Percentiles rank a stretch among this genome's conserved stretches.
Evolutionary conservation across 1,140 invertebrate species (phyloP).

Genomic region (Vollenhovia emeryi): DNA sequence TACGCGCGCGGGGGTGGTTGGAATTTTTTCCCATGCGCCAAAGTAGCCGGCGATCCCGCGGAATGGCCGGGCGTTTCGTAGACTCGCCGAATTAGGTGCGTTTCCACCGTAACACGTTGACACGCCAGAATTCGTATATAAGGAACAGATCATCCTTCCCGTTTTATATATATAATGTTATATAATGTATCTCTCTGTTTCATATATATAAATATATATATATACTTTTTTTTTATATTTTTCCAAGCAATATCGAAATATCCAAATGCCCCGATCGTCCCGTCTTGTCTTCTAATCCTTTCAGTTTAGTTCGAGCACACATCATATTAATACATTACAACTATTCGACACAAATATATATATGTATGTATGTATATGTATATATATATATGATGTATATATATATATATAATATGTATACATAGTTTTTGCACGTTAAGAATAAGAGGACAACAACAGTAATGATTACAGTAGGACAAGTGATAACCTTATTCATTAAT

Average conservation of each 20-base stretch:
- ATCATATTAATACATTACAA: constrained; percentile 56
- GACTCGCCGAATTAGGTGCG: background rate
- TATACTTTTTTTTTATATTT: background rate
- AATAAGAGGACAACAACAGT: constrained; percentile 78
- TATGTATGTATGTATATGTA: constrained; percentile 59
- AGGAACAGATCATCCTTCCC: background rate
- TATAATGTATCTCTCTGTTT: background rate
- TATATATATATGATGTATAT: constrained; percentile 54
- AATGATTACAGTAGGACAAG: constrained; percentile 73
- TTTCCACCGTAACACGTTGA: constrained; percentile 1
- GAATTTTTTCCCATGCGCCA: background rate
- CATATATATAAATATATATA: background rate
- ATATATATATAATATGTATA: constrained; percentile 66
- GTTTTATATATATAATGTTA: constrained; percentile 21
- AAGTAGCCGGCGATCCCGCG: background rate
- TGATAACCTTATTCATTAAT: constrained; percentile 61
- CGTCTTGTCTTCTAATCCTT: background rate
- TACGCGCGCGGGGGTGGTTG: background rate
- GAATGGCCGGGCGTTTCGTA: background rate
- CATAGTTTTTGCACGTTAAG: constrained; percentile 67
- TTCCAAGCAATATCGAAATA: background rate
- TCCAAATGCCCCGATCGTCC: background rate
- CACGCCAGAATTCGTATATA: background rate
- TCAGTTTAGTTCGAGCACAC: background rate
- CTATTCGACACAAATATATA: constrained; percentile 74